A percentile compares a stretch with the other conserved stretches of the same genome.
Evolutionary conservation across 2,113 vertebrate genomes (phyloP).

Genomic region (Oreochromis tanganicae): DNA sequence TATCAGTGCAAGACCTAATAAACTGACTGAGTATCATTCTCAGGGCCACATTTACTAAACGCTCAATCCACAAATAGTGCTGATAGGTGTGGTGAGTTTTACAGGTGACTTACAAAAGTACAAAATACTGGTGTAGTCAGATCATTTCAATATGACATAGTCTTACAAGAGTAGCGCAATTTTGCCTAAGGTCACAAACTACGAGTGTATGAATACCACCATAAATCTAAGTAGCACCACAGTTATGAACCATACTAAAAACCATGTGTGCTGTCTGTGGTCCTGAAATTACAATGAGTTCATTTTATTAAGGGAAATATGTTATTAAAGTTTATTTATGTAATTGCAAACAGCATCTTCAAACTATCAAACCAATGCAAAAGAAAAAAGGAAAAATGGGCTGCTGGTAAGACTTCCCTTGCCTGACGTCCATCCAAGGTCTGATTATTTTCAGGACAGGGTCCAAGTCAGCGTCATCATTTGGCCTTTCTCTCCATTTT

Average conservation of each 20-base stretch:
- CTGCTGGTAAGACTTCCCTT: background rate
- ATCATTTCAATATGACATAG: background rate
- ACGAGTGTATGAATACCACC: background rate
- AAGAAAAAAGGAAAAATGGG: background rate
- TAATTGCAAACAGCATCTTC: background rate
- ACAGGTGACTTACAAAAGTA: background rate
- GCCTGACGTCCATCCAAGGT: background rate
- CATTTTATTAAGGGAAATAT: background rate
- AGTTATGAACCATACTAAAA: background rate
- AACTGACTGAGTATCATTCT: background rate
- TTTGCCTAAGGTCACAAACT: background rate
- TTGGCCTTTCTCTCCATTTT: background rate
- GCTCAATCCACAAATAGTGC: background rate
- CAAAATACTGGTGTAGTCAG: background rate
- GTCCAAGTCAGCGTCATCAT: background rate
- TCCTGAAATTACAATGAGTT: background rate
- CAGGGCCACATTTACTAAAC: background rate
- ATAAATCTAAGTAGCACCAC: background rate
- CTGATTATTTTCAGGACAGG: background rate
- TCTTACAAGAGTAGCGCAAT: background rate
- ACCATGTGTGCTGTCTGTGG: background rate
- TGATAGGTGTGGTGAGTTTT: background rate
- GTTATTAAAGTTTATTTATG: background rate
- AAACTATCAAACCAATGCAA: background rate
- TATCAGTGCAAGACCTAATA: background rate